These are phyloP conservation scores for Drosophila tani DNA, from an alignment of 1,140 invertebrate species.

Conservation along the genomic window DNA sequence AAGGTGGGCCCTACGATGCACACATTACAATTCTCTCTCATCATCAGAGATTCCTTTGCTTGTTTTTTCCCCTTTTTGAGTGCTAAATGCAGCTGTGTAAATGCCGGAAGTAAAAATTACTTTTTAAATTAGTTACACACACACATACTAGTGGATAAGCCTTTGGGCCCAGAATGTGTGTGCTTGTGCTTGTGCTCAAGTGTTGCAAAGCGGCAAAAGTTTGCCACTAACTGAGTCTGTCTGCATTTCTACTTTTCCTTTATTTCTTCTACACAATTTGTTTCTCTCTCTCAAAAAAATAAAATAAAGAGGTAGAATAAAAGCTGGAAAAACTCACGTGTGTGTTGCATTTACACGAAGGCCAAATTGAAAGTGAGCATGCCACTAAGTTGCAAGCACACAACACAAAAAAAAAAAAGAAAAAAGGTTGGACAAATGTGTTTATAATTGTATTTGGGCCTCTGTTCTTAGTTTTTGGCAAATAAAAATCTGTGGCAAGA, in stretches of 20 bases:
- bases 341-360: slow-evolving; percentile 47
- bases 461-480: slow-evolving; percentile 25
- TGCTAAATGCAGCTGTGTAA: slow-evolving; percentile 74
- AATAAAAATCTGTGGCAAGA: background rate
- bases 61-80: background rate
- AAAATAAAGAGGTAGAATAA: background rate
- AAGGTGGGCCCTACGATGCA: background rate
- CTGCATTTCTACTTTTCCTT: slow-evolving; percentile 27
- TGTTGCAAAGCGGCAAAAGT: slow-evolving; percentile 73
- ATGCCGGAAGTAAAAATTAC: slow-evolving; percentile 81
- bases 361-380: slow-evolving; percentile 72
- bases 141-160: slow-evolving; percentile 26
- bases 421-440: slow-evolving; percentile 55
- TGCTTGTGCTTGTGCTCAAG: slow-evolving; percentile 47
- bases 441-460: slow-evolving; percentile 69
- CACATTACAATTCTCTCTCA: slow-evolving; percentile 1
- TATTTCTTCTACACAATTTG: slow-evolving; percentile 55
- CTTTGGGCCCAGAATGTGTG: slow-evolving; percentile 54
- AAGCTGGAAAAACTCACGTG: slow-evolving; percentile 23
- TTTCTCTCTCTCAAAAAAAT: background rate
- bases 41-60: background rate
- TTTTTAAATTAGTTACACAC: slow-evolving; percentile 79
- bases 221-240: slow-evolving; percentile 46
- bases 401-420: background rate
- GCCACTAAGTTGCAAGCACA: slow-evolving; percentile 35